Evolutionary conservation across 2,888 invertebrate species (phyloP).

Genomic region (Acleris sparsana): DNA sequence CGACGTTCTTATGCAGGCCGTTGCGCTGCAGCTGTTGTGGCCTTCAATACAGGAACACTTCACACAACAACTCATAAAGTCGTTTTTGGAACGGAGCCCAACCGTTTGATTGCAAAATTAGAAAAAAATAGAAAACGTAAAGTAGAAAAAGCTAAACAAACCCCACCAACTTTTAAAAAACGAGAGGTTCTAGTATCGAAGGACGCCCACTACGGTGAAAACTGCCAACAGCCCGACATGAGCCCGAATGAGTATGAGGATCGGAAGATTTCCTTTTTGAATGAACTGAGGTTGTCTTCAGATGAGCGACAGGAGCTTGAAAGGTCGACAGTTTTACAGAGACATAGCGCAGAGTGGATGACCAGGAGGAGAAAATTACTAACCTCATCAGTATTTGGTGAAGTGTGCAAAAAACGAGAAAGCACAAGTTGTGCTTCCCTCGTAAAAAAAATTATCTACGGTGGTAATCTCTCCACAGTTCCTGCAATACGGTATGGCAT

Average conservation of each 20-base stretch:
- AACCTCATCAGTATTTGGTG: slow-evolving; percentile 13
- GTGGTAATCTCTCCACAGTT: slow-evolving; percentile 11
- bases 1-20: slow-evolving; percentile 7
- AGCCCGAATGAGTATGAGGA: slow-evolving; percentile 8
- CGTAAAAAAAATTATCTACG: neutral
- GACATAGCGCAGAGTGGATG: slow-evolving; percentile 26
- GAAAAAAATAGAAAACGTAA: slow-evolving; percentile 1
- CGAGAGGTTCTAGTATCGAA: neutral
- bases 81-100: slow-evolving; percentile 9
- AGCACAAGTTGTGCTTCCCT: neutral
- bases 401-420: slow-evolving; percentile 7
- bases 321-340: slow-evolving; percentile 22
- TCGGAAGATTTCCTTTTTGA: slow-evolving; percentile 21
- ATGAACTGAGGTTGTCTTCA: slow-evolving; percentile 9
- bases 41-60: slow-evolving; percentile 9
- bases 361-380: slow-evolving; percentile 26
- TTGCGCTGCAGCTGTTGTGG: slow-evolving; percentile 13
- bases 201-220: slow-evolving; percentile 1
- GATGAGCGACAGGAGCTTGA: slow-evolving; percentile 12
- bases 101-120: neutral
- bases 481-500: slow-evolving; percentile 25
- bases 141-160: too few relatives aligned
- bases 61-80: slow-evolving; percentile 6
- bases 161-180: too few relatives aligned
- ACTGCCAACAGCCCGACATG: slow-evolving; percentile 17